A percentile compares a stretch with the other conserved stretches of the same genome.
phyloP scores from a whole-genome alignment of 1,140 invertebrate genomes.

The Macrocentrus cingulum region DNA sequence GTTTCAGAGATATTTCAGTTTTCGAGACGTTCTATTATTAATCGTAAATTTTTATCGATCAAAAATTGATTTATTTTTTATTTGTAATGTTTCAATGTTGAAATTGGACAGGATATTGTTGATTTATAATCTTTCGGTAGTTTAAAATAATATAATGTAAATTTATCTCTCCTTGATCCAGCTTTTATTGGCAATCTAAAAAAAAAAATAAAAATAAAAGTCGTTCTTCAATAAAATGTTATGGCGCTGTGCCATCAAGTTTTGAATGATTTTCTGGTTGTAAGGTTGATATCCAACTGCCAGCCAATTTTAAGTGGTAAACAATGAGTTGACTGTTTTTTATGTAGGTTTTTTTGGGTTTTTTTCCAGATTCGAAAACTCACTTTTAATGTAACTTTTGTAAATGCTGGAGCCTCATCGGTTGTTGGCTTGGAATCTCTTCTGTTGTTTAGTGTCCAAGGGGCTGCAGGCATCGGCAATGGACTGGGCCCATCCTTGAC shows the following conservation, averaged over 20 bases:
- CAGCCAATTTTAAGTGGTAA: constrained; percentile 15
- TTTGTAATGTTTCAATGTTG: constrained; percentile 31
- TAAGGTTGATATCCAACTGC: not conserved
- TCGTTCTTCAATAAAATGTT: not conserved
- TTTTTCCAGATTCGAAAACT: not conserved
- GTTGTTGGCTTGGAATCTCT: constrained; percentile 49
- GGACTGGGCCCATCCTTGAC: constrained; percentile 71
- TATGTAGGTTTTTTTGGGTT: constrained; percentile 1
- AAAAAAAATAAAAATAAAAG: constrained; percentile 10
- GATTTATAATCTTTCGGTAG: too few species aligned
- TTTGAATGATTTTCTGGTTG: not conserved
- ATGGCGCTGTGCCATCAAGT: constrained; percentile 12
- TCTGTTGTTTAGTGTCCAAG: constrained; percentile 65
- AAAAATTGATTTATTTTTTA: constrained; percentile 28
- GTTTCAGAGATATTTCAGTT: too few species aligned
- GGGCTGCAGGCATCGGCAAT: constrained; percentile 60
- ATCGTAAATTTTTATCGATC: too few species aligned
- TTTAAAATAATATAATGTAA: too few species aligned
- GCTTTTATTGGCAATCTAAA: not conserved
- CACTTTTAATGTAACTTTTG: constrained; percentile 55
- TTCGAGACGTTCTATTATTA: too few species aligned
- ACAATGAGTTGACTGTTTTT: constrained; percentile 14
- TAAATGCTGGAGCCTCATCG: constrained; percentile 51
- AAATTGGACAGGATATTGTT: constrained; percentile 12
- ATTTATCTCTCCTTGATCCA: too few species aligned